A percentile compares a stretch with the other conserved stretches of the same genome.
phyloP scores from a whole-genome alignment of 2,797 vertebrate species.

The Synaphobranchus kaupii region DNA sequence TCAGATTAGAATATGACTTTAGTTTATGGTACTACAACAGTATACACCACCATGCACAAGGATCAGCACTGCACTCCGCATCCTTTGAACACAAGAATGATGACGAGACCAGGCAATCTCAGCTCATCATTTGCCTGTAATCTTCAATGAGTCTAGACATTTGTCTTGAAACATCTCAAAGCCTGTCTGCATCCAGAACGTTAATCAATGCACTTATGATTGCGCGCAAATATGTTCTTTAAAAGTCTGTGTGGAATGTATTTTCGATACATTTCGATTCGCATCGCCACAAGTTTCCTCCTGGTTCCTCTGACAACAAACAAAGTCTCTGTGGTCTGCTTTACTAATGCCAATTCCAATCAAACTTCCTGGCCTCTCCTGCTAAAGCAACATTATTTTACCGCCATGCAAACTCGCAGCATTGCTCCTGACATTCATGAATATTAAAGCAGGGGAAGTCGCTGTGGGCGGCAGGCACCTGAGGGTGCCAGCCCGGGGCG shows the following conservation, averaged over 20 bases:
- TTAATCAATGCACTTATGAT: background rate
- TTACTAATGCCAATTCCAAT: background rate
- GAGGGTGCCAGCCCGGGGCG: constrained; percentile 40
- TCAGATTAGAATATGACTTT: background rate
- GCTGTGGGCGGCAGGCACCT: constrained; percentile 42
- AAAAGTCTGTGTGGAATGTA: background rate
- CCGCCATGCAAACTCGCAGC: constrained; percentile 5
- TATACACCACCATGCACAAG: background rate
- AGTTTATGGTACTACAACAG: background rate
- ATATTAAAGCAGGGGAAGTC: constrained; percentile 43
- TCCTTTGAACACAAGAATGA: background rate
- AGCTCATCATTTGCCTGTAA: background rate
- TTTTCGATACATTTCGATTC: background rate
- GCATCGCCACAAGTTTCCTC: background rate
- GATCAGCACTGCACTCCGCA: background rate
- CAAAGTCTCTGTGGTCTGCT: background rate
- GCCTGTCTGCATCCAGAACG: background rate
- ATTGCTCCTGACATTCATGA: constrained; percentile 40
- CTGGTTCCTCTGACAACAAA: background rate
- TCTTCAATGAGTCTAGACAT: background rate
- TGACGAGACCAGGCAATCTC: background rate
- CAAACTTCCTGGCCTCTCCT: background rate
- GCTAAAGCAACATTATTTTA: constrained; percentile 14
- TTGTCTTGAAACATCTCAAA: constrained; percentile 2
- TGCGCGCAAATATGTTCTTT: background rate